A percentile compares a stretch with the other conserved stretches of the same genome.
phyloP scores from a whole-genome alignment of 2,888 invertebrate genomes.

The Mythimna loreyi region DNA sequence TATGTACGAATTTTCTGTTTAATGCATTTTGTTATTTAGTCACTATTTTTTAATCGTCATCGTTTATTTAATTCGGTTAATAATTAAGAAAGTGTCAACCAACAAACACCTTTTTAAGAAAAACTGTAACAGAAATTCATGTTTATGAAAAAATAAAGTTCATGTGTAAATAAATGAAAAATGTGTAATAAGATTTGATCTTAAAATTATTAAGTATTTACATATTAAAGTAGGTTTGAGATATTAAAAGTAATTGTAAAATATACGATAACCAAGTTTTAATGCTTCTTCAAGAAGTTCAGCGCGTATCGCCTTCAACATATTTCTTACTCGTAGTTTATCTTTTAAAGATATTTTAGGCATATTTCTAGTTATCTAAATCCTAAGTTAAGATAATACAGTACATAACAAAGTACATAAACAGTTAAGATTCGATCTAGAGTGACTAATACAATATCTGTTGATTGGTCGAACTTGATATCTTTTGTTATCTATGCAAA shows the following conservation, averaged over 20 bases:
- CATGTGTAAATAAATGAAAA: too few species aligned
- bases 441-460: conserved; percentile 18
- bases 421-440: conserved; percentile 26
- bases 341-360: not conserved
- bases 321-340: not conserved
- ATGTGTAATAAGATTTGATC: too few species aligned
- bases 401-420: conserved; percentile 37
- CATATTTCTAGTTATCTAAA: conserved; percentile 15
- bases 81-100: too few species aligned
- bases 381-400: conserved; percentile 19
- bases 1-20: too few species aligned
- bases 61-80: too few species aligned
- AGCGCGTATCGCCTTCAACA: not conserved
- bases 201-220: too few species aligned
- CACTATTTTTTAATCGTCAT: too few species aligned
- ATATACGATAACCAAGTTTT: not conserved
- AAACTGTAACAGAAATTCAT: too few species aligned
- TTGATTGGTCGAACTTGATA: conserved; percentile 53
- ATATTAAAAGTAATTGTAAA: not conserved
- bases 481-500: conserved; percentile 53
- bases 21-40: too few species aligned
- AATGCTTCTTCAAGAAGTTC: not conserved
- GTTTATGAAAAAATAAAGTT: too few species aligned
- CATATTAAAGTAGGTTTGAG: too few species aligned
- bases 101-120: too few species aligned